Conservation (phyloP, 2,797 vertebrate genomes). For the Simalia tracyae region DNA sequence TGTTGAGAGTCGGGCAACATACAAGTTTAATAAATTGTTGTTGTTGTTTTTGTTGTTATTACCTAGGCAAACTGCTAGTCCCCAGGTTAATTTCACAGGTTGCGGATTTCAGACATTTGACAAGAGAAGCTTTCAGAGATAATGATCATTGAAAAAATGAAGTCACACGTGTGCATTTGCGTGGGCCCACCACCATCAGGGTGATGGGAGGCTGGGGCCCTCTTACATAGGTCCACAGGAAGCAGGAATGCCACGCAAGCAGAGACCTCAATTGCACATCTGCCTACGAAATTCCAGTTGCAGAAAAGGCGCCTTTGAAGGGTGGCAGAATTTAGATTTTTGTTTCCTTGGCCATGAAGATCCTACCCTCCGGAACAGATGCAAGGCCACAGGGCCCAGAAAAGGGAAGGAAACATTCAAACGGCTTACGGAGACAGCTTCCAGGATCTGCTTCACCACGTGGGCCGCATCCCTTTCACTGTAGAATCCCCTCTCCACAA, state of each 20-base stretch:
- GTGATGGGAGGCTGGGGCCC: too few relatives aligned
- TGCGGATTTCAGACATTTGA: slow-evolving; percentile 6
- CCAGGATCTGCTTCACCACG: slow-evolving; percentile 89
- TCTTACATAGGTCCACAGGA: not conserved
- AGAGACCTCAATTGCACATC: too few relatives aligned
- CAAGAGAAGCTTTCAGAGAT: not conserved
- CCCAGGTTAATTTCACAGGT: slow-evolving; percentile 20
- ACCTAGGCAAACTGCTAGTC: not conserved
- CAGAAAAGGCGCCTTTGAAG: not conserved
- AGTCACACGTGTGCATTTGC: not conserved
- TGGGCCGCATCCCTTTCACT: slow-evolving; percentile 87
- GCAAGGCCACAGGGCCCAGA: not conserved
- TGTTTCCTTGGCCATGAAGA: not conserved
- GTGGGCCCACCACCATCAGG: not conserved
- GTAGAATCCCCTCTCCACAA: slow-evolving; percentile 89
- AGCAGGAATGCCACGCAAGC: too few relatives aligned
- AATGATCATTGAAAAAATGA: not conserved
- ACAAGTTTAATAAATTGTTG: too few relatives aligned
- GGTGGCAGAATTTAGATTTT: not conserved
- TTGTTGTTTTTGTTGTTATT: too few relatives aligned
- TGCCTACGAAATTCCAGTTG: not conserved
- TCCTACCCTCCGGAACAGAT: not conserved
- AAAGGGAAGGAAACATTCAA: not conserved
- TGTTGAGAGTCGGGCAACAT: too few relatives aligned
- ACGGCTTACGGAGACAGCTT: slow-evolving; percentile 81